Conservation (phyloP, 2,888 invertebrate species). For the Emesis russula region DNA sequence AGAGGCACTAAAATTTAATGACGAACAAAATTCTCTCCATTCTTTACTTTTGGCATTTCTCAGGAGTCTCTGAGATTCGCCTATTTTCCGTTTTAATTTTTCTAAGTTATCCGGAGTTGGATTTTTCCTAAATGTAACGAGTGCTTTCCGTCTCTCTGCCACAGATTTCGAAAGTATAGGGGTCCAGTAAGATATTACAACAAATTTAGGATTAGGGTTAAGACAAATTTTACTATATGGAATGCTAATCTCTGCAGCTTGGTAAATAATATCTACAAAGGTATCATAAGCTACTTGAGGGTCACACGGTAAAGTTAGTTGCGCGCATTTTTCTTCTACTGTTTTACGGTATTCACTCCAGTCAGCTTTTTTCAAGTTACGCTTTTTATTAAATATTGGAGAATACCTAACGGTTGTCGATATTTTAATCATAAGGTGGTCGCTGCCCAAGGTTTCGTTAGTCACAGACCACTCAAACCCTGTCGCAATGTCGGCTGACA, state of each 20-base stretch:
- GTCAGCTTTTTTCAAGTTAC: neutral
- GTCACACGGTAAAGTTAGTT: neutral
- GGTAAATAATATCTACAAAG: too few relatives aligned
- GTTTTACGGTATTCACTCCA: neutral
- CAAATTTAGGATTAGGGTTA: neutral
- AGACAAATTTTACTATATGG: neutral
- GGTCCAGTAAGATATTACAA: neutral
- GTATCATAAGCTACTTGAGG: neutral
- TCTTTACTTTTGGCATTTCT: neutral
- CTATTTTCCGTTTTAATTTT: constrained; percentile 23
- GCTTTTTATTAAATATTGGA: neutral
- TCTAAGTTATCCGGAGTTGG: constrained; percentile 31
- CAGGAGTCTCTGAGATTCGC: constrained; percentile 6
- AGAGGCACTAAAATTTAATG: constrained; percentile 3
- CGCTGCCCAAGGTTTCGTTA: constrained; percentile 66
- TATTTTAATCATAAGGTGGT: constrained; percentile 46
- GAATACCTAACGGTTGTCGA: neutral
- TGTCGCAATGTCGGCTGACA: constrained; percentile 12
- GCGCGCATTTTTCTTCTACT: neutral
- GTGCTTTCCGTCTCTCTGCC: constrained; percentile 30
- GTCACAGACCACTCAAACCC: constrained; percentile 45
- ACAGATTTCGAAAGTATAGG: constrained; percentile 15
- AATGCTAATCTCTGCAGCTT: neutral
- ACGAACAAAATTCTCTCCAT: constrained; percentile 10
- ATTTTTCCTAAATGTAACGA: constrained; percentile 26